Evolutionary conservation across 2,888 invertebrate species (phyloP).

Genomic region (Trachelus tabidus): DNA sequence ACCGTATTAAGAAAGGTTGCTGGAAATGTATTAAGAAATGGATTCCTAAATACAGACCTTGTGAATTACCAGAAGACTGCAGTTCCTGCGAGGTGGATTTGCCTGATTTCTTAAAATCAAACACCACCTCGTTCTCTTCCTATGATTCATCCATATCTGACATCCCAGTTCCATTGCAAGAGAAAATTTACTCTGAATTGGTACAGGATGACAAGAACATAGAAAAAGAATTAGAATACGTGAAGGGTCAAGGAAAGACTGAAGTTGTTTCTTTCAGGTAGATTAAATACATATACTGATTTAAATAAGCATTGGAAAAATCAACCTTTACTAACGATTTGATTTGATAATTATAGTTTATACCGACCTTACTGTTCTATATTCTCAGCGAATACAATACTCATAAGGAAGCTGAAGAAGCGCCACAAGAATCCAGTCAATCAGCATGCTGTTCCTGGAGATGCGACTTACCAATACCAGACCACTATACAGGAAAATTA

Average conservation of each 20-base stretch:
- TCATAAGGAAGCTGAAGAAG: neutral
- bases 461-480: neutral
- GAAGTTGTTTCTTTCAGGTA: neutral
- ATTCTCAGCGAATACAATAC: neutral
- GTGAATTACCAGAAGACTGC: slow-evolving; percentile 12
- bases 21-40: slow-evolving; percentile 19
- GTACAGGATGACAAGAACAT: neutral
- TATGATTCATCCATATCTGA: neutral
- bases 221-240: neutral
- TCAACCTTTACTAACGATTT: neutral
- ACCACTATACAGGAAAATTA: neutral
- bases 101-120: slow-evolving; percentile 2
- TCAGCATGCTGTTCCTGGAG: neutral
- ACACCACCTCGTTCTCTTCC: neutral
- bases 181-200: neutral
- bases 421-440: neutral
- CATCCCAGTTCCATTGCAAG: neutral
- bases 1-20: slow-evolving; percentile 14
- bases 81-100: slow-evolving; percentile 13
- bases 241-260: neutral
- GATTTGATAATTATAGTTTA: neutral
- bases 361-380: neutral
- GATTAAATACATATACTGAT: neutral
- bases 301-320: neutral
- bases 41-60: slow-evolving; percentile 12